Conservation (phyloP, 2,888 invertebrate species). For the Pseudanteris insignis region DNA sequence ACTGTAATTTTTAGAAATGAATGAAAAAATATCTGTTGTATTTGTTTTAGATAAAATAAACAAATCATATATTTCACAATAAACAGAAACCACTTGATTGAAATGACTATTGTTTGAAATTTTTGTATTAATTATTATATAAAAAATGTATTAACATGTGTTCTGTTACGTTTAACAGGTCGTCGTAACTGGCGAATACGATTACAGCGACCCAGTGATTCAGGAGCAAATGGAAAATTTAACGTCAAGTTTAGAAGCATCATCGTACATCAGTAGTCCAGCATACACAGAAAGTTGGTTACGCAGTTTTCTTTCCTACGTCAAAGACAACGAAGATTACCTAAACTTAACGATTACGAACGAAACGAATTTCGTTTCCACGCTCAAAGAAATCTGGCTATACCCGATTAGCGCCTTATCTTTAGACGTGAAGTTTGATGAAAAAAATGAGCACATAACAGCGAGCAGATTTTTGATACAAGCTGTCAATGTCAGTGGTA, state of each 20-base stretch:
- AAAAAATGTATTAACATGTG: too few relatives aligned
- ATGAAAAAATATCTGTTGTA: too few relatives aligned
- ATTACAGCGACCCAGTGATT: conserved; percentile 81
- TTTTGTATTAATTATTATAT: too few relatives aligned
- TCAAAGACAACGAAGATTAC: conserved; percentile 76
- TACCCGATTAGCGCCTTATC: conserved; percentile 81
- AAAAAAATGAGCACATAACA: conserved; percentile 73
- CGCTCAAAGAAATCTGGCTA: conserved; percentile 84
- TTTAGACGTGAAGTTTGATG: conserved; percentile 84
- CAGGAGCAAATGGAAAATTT: conserved; percentile 83
- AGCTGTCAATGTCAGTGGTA: conserved; percentile 87
- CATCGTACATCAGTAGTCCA: conserved; percentile 80
- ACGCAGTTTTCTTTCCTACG: conserved; percentile 81
- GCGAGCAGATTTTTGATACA: conserved; percentile 89
- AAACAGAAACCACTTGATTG: too few relatives aligned
- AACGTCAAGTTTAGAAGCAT: conserved; percentile 80
- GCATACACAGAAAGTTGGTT: conserved; percentile 91
- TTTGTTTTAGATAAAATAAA: too few relatives aligned
- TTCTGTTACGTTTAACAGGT: too few relatives aligned
- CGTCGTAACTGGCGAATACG: conserved; percentile 79
- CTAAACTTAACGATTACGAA: conserved; percentile 79
- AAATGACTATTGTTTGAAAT: too few relatives aligned
- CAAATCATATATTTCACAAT: too few relatives aligned
- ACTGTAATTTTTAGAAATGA: too few relatives aligned
- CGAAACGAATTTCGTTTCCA: conserved; percentile 77